A percentile compares a stretch with the other conserved stretches of the same genome.
Evolutionary conservation across 2,113 vertebrate species (phyloP).

Genomic region (Callocephalon fimbriatum): DNA sequence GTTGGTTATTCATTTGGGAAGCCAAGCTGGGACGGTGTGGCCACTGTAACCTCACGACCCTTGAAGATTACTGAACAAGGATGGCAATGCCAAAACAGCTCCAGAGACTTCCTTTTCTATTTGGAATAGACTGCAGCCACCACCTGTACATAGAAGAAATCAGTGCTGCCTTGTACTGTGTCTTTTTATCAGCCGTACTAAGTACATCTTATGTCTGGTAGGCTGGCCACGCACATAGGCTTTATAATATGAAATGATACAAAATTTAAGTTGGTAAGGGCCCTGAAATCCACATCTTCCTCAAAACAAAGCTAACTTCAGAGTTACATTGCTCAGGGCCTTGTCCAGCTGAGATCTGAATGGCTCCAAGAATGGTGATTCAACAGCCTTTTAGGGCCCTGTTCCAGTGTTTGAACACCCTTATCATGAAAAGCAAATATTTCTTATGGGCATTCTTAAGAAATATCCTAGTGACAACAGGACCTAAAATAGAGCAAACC

Average conservation of each 20-base stretch:
- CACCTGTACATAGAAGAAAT: neutral
- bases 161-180: neutral
- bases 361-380: neutral
- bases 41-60: neutral
- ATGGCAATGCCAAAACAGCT: neutral
- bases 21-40: neutral
- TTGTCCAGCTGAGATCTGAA: neutral
- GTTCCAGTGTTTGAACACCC: neutral
- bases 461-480: neutral
- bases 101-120: neutral
- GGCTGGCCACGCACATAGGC: fast-evolving
- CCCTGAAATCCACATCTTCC: neutral
- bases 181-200: neutral
- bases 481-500: neutral
- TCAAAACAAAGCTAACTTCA: neutral
- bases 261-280: neutral
- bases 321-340: neutral
- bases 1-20: conserved; percentile 2
- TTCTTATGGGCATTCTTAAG: neutral
- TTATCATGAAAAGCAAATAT: neutral
- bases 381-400: neutral
- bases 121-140: neutral
- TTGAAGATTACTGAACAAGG: conserved; percentile 23
- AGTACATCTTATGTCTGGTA: neutral
- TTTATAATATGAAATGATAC: neutral